These are phyloP conservation scores for Carpatolechia fugitivella DNA, from an alignment of 2,888 invertebrate genomes.

Conservation along the genomic window DNA sequence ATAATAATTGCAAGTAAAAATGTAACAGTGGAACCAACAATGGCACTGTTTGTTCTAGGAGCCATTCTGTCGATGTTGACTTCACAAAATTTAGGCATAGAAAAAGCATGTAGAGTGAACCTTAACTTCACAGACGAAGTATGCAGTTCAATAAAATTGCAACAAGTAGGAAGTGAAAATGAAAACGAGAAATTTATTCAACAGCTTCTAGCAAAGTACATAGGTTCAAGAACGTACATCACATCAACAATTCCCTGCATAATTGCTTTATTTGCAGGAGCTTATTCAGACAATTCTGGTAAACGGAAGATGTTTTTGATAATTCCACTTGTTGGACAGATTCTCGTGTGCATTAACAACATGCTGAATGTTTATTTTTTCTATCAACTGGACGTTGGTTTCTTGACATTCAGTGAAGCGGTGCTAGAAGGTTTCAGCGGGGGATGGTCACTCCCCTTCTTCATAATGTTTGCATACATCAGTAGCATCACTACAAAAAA, in stretches of 20 bases:
- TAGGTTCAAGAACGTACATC: slow-evolving; percentile 89
- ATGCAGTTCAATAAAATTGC: slow-evolving; percentile 84
- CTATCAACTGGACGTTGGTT: slow-evolving; percentile 85
- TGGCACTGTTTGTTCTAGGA: slow-evolving; percentile 45
- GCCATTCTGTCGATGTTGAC: slow-evolving; percentile 80
- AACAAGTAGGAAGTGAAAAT: slow-evolving; percentile 78
- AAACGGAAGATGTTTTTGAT: slow-evolving; percentile 86
- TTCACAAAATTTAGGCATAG: slow-evolving; percentile 88
- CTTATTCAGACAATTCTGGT: slow-evolving; percentile 84
- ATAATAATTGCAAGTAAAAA: slow-evolving; percentile 35
- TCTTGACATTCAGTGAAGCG: slow-evolving; percentile 85
- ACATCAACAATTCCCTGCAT: slow-evolving; percentile 87
- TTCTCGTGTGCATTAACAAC: slow-evolving; percentile 83
- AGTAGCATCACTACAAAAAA: slow-evolving; percentile 88
- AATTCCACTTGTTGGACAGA: slow-evolving; percentile 84
- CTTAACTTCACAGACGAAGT: slow-evolving; percentile 83
- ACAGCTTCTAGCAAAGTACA: slow-evolving; percentile 84
- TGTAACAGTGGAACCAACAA: slow-evolving; percentile 57
- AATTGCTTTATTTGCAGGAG: slow-evolving; percentile 87
- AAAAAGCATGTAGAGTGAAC: slow-evolving; percentile 91
- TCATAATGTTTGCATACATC: slow-evolving; percentile 90
- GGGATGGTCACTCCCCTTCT: slow-evolving; percentile 89
- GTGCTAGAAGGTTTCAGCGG: slow-evolving; percentile 87
- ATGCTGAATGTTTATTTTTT: slow-evolving; percentile 88
- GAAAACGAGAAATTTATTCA: slow-evolving; percentile 81